A percentile compares a stretch with the other conserved stretches of the same genome.
Conservation (phyloP, 2,888 invertebrate species). For the Acronicta alni region DNA sequence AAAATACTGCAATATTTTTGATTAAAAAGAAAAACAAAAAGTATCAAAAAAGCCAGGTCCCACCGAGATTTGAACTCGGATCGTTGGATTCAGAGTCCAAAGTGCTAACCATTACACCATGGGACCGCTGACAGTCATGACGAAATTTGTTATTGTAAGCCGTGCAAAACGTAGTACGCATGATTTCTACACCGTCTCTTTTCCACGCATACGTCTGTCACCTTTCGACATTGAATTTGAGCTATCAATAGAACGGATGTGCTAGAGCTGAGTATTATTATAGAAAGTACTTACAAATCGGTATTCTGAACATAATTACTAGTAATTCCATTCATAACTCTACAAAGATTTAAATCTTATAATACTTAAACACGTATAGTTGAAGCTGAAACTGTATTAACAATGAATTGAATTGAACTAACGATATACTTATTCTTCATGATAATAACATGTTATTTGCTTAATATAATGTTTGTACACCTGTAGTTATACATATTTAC, state of each 20-base stretch:
- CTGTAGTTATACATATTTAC: neutral
- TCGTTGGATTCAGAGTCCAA: slow-evolving; percentile 85
- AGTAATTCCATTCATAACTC: too few relatives aligned
- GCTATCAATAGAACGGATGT: slow-evolving; percentile 22
- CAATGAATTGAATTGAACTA: slow-evolving; percentile 10
- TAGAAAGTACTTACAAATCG: neutral
- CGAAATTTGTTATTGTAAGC: slow-evolving; percentile 56
- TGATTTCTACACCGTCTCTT: slow-evolving; percentile 46
- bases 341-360: too few relatives aligned
- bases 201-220: slow-evolving; percentile 6
- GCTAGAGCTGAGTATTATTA: neutral
- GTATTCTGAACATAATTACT: neutral
- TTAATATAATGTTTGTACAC: slow-evolving; percentile 5
- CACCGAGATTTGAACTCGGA: slow-evolving; percentile 82
- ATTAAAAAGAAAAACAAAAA: slow-evolving; percentile 17
- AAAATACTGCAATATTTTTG: neutral
- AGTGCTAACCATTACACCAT: slow-evolving; percentile 86
- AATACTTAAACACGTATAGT: neutral
- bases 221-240: slow-evolving; percentile 12
- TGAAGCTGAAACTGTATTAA: neutral
- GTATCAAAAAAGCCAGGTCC: slow-evolving; percentile 65
- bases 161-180: slow-evolving; percentile 63
- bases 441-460: neutral
- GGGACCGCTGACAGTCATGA: slow-evolving; percentile 5
- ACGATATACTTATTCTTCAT: neutral